phyloP scores from a whole-genome alignment of 1,140 invertebrate genomes.

The Zaprionus tsacasi region DNA sequence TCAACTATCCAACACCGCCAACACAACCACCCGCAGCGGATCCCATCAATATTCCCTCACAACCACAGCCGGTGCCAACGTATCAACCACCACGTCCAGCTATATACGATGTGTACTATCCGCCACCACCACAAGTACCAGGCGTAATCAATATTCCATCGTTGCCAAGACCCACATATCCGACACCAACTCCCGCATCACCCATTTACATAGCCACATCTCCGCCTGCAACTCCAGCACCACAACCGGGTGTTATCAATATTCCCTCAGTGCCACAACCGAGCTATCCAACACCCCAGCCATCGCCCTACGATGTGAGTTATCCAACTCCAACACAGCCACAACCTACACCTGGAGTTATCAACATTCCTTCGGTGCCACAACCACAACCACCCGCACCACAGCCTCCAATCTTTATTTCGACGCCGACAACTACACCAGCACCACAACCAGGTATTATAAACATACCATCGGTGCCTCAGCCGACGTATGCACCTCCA shows the following conservation, averaged over 20 bases:
- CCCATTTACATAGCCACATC: slow-evolving; percentile 19
- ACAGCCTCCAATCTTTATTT: slow-evolving; percentile 6
- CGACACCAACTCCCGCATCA: slow-evolving; percentile 23
- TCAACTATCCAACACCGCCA: slow-evolving; percentile 29
- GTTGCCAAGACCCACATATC: slow-evolving; percentile 18
- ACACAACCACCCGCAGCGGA: slow-evolving; percentile 22
- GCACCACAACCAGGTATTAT: slow-evolving; percentile 27
- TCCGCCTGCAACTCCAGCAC: slow-evolving; percentile 13
- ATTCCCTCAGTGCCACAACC: slow-evolving; percentile 50
- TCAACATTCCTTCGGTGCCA: slow-evolving; percentile 36
- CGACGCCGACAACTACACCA: neutral
- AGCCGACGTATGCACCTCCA: slow-evolving; percentile 22
- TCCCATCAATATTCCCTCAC: slow-evolving; percentile 33
- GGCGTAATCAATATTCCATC: slow-evolving; percentile 57
- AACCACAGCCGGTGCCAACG: slow-evolving; percentile 14
- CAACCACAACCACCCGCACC: slow-evolving; percentile 16
- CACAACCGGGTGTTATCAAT: slow-evolving; percentile 41
- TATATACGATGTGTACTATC: slow-evolving; percentile 52
- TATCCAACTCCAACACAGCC: slow-evolving; percentile 23
- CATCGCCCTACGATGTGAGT: slow-evolving; percentile 19
- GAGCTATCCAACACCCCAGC: slow-evolving; percentile 20
- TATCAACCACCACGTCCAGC: slow-evolving; percentile 24
- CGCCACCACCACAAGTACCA: slow-evolving; percentile 46
- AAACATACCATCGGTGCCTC: slow-evolving; percentile 35
- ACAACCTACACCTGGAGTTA: slow-evolving; percentile 18